Base-by-base conservation (phyloP, 1,140 invertebrate species). In the Habropoda laboriosa region DNA sequence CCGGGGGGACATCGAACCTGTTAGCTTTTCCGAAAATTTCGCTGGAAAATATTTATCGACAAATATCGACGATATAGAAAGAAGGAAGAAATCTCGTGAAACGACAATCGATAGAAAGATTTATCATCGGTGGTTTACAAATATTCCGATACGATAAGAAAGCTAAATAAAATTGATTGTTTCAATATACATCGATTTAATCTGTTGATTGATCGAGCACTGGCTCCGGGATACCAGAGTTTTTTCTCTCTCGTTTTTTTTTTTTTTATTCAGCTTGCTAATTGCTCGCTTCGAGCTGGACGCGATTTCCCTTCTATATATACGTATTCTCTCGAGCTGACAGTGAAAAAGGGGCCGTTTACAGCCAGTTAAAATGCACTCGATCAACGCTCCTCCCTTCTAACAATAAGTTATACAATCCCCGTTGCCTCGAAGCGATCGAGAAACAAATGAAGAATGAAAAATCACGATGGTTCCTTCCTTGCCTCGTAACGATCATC, bases 311-410 rank as follows among this genome's bases (percentile, higher is more conserved):
- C 67, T 58, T 71, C 67, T 42, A 58, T 71, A 53, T 57, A 58
- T 71, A 53, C 45, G 53, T 18, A 60, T 58, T 60, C 64, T 38
- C 51, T 77, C 47, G 18, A 47, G 32, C 66, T 71, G 75, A 78
- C 75, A 61, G 35, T 78, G 75, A 78, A 61, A 78, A 78, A 78
- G 42, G 45, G 45, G 42, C 47, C 53, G 51, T 78, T 78, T 71
- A 60, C 66, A 60, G 67, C 55, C 67, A 78, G 75, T 78, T 78
- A 78, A 78, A 78, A 70, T 32, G 24, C 55, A 49, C 75, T 78
- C 75, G 75, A 78, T 78, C 75, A 78, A 61, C 57, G n/a, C 35
- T 30, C 64, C 66, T 30, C 47, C 35, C 53, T 71, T 49, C 66
- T 71, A 78, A 61, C 75, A 49, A 70, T 78, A 71, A 71, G 8